phyloP scores from a whole-genome alignment of 92 coral and sea anemone species.

The Anthopleura xanthogrammica region DNA sequence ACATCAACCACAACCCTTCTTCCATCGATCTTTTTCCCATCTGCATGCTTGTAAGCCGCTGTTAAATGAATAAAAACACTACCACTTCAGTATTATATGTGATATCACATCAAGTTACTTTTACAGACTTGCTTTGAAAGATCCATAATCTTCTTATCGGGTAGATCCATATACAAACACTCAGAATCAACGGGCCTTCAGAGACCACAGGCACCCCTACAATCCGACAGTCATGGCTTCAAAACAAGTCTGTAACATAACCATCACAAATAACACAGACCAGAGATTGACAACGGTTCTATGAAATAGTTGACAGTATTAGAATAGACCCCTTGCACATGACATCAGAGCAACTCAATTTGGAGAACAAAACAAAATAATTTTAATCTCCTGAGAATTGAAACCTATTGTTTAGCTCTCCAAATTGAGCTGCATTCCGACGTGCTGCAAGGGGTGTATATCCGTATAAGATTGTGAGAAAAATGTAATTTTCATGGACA shows the following conservation, averaged over 20 bases:
- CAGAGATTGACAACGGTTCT: slow-evolving; percentile 1
- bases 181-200: background rate
- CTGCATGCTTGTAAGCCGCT: slow-evolving; percentile 99
- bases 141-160: background rate
- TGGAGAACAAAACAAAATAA: too few relatives aligned
- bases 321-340: background rate
- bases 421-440: too few relatives aligned
- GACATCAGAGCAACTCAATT: too few relatives aligned
- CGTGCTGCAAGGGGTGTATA: too few relatives aligned
- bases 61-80: slow-evolving; percentile 15
- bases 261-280: background rate
- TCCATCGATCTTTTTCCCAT: slow-evolving; percentile 99
- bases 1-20: slow-evolving; percentile 97
- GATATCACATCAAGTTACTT: background rate
- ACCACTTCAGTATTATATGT: slow-evolving; percentile 11
- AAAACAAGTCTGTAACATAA: background rate
- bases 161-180: too few relatives aligned
- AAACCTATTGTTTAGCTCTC: too few relatives aligned
- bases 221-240: background rate
- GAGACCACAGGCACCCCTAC: background rate
- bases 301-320: background rate
- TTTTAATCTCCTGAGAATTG: too few relatives aligned
- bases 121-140: slow-evolving; percentile 4
- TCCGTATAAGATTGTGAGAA: too few relatives aligned
- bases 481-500: too few relatives aligned